A percentile compares a stretch with the other conserved stretches of the same genome.
phyloP scores from a whole-genome alignment of 2,113 vertebrate species.

The Anas platyrhynchos region DNA sequence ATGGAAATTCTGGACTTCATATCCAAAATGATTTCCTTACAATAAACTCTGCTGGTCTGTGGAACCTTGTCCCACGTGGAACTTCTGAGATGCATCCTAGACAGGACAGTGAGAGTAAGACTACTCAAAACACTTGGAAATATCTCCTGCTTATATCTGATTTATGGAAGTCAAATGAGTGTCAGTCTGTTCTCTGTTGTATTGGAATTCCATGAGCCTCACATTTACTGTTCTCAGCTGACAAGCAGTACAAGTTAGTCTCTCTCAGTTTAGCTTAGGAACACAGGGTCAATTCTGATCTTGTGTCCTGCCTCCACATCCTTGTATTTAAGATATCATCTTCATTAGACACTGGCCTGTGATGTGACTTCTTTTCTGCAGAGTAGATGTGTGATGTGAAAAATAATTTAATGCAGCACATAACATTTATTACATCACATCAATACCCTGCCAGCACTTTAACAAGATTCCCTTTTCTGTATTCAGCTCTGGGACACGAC shows the following conservation, averaged over 20 bases:
- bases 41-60: not conserved
- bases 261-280: not conserved
- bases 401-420: not conserved
- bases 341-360: not conserved
- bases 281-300: not conserved
- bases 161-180: not conserved
- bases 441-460: not conserved
- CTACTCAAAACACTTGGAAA: not conserved
- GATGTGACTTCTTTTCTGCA: not conserved
- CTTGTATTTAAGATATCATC: not conserved
- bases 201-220: not conserved
- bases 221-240: not conserved
- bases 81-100: not conserved
- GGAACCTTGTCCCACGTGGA: not conserved
- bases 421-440: not conserved
- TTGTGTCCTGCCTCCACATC: not conserved
- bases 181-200: not conserved
- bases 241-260: not conserved
- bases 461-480: not conserved
- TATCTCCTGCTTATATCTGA: not conserved
- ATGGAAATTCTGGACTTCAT: not conserved
- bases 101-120: not conserved
- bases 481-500: not conserved
- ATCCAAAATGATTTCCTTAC: not conserved
- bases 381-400: not conserved